Base-by-base conservation (phyloP, 1,140 invertebrate species). In the Drosophila ercepeae region DNA sequence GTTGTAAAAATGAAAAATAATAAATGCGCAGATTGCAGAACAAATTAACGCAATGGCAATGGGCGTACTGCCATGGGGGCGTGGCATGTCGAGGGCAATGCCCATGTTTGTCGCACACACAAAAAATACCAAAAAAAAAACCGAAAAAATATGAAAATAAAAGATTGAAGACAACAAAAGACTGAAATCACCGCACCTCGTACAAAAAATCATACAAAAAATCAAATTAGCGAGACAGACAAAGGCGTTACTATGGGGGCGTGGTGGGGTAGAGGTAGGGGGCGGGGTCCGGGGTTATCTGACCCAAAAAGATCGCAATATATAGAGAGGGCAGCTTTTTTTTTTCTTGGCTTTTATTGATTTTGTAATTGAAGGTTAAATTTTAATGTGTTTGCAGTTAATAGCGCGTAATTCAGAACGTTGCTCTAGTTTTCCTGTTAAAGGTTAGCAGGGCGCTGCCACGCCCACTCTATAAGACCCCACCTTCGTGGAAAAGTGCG, bases 301-400 rank as follows among this genome's bases (percentile, higher is more conserved):
- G 19, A 27, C 48, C 50, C 16, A 49, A 9, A 64, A 60, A 75
- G 69, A 81, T 71, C 48, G 64, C 29, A 46, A 4, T 36, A 32
- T 8, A 11, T 11, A 21, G 41, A 44, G 73, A 59, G 48, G 57
- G 68, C 41, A 79, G 57, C 13, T 54, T 45, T 54, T 19, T 77
- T 69, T 32, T 69, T 83, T 64, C 70, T 46, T 83, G 4, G 8
- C 27, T 29, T 32, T 32, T 32, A 83, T 83, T 83, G 79, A 83
- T 78, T 83, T 70, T 63, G 45, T 69, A 84, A 84, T 75, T 75
- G 79, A 84, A 83, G 75, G 70, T 64, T 78, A 68, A 60, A 75
- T 84, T 75, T 84, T 64, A 78, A 75, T 65, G 75, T 63, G 36
- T 27, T 54, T 39, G 55, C 60, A 73, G 57, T 71, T 83, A 55